These are phyloP conservation scores for Acleris cristana DNA, from an alignment of 2,888 invertebrate species.

Conservation along the genomic window DNA sequence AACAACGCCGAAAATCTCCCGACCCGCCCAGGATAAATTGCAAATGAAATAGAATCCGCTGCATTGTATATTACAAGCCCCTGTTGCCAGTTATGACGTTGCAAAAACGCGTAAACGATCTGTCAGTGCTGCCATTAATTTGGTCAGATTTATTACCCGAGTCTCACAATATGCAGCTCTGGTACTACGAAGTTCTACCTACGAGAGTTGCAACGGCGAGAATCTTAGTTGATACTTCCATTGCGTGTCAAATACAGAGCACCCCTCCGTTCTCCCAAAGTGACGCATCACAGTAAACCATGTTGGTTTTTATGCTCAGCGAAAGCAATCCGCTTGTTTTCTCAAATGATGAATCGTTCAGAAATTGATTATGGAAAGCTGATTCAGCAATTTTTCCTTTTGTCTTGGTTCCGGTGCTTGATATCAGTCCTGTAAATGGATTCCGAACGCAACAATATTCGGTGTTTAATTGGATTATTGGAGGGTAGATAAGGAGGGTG, in stretches of 20 bases:
- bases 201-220: conserved; percentile 11
- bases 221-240: conserved; percentile 44
- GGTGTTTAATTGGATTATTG: conserved; percentile 61
- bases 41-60: conserved; percentile 43
- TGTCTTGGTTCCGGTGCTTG: conserved; percentile 54
- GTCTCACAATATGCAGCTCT: conserved; percentile 58
- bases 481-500: conserved; percentile 34
- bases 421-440: conserved; percentile 58
- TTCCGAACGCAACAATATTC: conserved; percentile 54
- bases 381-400: conserved; percentile 70
- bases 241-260: conserved; percentile 48
- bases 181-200: conserved; percentile 1
- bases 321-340: conserved; percentile 42
- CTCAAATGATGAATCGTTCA: conserved; percentile 49
- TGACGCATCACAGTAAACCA: conserved; percentile 27
- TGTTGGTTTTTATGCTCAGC: conserved; percentile 18
- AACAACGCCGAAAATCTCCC: neutral
- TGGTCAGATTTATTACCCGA: conserved; percentile 74
- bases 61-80: conserved; percentile 46
- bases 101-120: conserved; percentile 76
- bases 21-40: conserved; percentile 13
- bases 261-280: conserved; percentile 28
- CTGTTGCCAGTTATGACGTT: conserved; percentile 71
- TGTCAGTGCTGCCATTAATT: conserved; percentile 78
- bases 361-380: conserved; percentile 72